These are phyloP conservation scores for Anhinga rufa DNA, from an alignment of 2,113 vertebrate genomes.

Conservation along the genomic window DNA sequence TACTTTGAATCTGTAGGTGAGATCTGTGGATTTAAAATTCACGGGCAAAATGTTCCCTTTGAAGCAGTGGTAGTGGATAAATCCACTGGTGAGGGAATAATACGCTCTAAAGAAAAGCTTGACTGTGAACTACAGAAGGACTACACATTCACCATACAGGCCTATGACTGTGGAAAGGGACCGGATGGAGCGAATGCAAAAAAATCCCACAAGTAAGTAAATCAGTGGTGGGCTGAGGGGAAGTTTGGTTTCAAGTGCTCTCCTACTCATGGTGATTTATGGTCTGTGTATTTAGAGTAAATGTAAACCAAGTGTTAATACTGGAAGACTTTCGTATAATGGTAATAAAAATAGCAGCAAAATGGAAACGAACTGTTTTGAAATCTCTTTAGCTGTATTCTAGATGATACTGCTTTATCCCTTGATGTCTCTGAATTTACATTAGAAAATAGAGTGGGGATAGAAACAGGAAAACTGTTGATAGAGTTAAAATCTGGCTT, in stretches of 20 bases:
- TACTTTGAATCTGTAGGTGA: conserved; percentile 80
- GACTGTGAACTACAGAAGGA: conserved; percentile 98
- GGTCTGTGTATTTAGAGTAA: neutral
- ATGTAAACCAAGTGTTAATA: neutral
- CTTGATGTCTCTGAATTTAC: neutral
- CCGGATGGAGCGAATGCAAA: conserved; percentile 87
- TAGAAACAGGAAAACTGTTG: neutral
- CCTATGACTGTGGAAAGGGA: conserved; percentile 94
- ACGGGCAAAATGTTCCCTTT: conserved; percentile 94
- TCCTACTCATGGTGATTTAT: neutral
- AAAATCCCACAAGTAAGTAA: conserved; percentile 96
- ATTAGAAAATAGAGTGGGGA: neutral
- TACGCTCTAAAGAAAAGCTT: conserved; percentile 90
- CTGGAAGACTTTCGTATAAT: neutral
- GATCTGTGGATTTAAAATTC: conserved; percentile 98
- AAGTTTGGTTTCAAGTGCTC: neutral
- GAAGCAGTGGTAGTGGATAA: conserved; percentile 97
- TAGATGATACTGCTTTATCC: neutral
- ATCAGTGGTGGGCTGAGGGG: neutral
- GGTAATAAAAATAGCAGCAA: neutral
- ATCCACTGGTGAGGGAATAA: conserved; percentile 92
- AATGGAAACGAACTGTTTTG: neutral
- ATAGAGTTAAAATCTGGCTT: neutral
- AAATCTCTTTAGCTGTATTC: neutral
- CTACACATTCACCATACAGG: conserved; percentile 95